phyloP scores from a whole-genome alignment of 2,113 vertebrate species.

The Tachycineta bicolor region DNA sequence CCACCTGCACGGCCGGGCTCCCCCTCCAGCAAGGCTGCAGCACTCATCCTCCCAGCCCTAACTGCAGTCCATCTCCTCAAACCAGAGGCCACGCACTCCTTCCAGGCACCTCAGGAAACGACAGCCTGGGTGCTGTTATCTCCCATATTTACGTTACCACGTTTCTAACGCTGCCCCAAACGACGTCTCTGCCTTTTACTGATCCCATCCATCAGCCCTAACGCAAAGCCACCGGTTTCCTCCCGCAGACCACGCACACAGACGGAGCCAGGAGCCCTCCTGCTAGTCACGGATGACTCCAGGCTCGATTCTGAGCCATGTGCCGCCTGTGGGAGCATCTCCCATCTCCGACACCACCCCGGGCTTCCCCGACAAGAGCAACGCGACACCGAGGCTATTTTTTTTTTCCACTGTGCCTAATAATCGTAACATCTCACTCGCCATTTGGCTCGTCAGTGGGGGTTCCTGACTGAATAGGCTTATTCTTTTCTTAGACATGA shows the following conservation, averaged over 20 bases:
- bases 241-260: neutral
- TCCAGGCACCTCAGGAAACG: neutral
- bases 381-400: neutral
- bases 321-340: neutral
- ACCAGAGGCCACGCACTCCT: neutral
- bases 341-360: neutral
- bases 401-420: neutral
- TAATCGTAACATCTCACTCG: conserved; percentile 26
- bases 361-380: neutral
- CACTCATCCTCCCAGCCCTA: fast-evolving
- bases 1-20: fast-evolving
- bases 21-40: neutral
- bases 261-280: neutral
- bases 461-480: conserved; percentile 26
- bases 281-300: fast-evolving
- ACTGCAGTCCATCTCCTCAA: neutral
- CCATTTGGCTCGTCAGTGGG: conserved; percentile 45
- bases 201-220: neutral
- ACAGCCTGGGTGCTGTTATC: neutral
- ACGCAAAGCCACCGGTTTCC: neutral
- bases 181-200: neutral
- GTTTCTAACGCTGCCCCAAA: neutral
- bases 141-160: fast-evolving
- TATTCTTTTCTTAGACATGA: conserved; percentile 56
- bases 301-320: neutral